These are phyloP conservation scores for Clarias macrocephalus DNA, from an alignment of 2,113 vertebrate genomes.

Conservation along the genomic window DNA sequence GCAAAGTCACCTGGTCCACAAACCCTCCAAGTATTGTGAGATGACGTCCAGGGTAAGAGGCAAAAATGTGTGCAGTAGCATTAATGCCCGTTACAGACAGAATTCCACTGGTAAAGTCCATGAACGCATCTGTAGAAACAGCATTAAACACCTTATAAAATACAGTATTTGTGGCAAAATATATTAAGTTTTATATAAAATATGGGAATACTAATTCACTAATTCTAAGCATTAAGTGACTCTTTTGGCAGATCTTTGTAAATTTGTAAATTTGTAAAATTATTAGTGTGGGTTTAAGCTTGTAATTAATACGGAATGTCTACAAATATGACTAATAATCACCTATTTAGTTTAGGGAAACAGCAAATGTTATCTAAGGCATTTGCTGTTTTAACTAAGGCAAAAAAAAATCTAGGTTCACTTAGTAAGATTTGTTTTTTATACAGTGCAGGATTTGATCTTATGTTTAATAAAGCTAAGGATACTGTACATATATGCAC, in stretches of 20 bases:
- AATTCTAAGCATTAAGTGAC: not conserved
- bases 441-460: not conserved
- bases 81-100: conserved; percentile 87
- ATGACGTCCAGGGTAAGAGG: conserved; percentile 88
- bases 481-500: not conserved
- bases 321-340: not conserved
- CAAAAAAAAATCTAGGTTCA: not conserved
- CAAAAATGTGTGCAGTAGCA: conserved; percentile 92
- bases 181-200: no score
- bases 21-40: conserved; percentile 86
- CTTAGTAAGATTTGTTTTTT: not conserved
- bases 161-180: not conserved
- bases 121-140: conserved; percentile 81
- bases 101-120: conserved; percentile 83
- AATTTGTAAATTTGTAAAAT: not conserved
- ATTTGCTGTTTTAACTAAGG: no score
- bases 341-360: not conserved
- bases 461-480: not conserved
- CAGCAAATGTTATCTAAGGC: not conserved
- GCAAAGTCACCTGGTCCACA: conserved; percentile 84
- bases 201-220: not conserved
- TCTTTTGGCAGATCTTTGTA: not conserved
- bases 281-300: not conserved
- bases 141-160: not conserved
- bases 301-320: not conserved